Conservation (phyloP, 1,140 invertebrate species). For the Hypsibius dujardini region DNA sequence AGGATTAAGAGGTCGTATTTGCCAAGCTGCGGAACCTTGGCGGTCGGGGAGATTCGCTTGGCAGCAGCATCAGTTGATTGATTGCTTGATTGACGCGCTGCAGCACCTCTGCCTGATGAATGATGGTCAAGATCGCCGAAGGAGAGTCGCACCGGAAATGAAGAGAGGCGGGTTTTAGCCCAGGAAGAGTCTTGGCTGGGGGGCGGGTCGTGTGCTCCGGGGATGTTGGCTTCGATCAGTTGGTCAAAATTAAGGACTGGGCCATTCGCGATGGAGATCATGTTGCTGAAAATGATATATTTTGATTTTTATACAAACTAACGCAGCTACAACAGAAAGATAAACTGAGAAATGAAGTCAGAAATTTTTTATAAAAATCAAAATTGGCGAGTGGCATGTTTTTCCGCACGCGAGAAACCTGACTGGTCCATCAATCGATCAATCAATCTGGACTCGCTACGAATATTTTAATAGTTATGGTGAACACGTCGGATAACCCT, state of each 20-base stretch:
- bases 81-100: background rate
- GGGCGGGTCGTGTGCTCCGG: too few relatives aligned
- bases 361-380: too few relatives aligned
- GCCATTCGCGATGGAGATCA: background rate
- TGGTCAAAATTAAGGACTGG: background rate
- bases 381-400: too few relatives aligned
- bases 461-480: too few relatives aligned
- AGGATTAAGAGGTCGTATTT: background rate
- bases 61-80: background rate
- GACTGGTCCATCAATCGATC: too few relatives aligned
- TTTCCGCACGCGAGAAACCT: too few relatives aligned
- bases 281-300: background rate
- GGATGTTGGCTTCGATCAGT: background rate
- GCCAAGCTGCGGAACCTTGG: background rate
- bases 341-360: too few relatives aligned
- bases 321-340: too few relatives aligned
- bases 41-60: background rate
- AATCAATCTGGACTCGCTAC: too few relatives aligned
- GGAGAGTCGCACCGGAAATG: background rate
- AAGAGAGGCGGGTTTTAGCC: background rate
- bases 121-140: background rate
- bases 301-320: too few relatives aligned
- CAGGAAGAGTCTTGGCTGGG: background rate
- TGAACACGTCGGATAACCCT: too few relatives aligned
- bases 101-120: background rate